A percentile compares a stretch with the other conserved stretches of the same genome.
Conservation (phyloP, 1,140 invertebrate species). For the Propsilocerus akamusi region DNA sequence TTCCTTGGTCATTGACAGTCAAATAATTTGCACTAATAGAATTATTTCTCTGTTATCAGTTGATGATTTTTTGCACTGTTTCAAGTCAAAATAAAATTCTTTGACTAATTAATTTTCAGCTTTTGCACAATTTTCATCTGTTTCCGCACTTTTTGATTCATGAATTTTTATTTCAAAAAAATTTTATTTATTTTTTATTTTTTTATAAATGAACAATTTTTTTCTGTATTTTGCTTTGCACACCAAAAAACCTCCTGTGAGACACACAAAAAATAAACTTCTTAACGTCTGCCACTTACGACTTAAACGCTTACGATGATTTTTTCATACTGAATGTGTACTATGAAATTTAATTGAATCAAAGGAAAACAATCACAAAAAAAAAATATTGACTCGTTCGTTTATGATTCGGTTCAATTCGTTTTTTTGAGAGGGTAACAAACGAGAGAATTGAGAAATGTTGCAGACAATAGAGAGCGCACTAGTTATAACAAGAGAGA, state of each 20-base stretch:
- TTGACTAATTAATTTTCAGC: too few relatives aligned
- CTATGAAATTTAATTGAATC: constrained; percentile 4
- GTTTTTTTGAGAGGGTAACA: neutral
- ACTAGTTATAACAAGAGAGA: too few relatives aligned
- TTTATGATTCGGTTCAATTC: constrained; percentile 3
- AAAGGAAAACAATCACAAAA: constrained; percentile 4
- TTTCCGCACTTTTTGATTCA: too few relatives aligned
- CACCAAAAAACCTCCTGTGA: neutral
- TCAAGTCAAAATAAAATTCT: too few relatives aligned
- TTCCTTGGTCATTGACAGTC: too few relatives aligned
- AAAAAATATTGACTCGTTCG: constrained; percentile 4
- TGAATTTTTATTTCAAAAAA: too few relatives aligned
- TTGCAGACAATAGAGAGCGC: too few relatives aligned
- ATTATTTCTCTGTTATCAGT: too few relatives aligned
- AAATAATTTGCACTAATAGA: too few relatives aligned
- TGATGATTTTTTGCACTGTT: too few relatives aligned
- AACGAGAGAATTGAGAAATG: too few relatives aligned
- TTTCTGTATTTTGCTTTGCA: neutral
- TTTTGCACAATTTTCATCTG: too few relatives aligned
- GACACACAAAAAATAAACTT: neutral
- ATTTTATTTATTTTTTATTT: neutral
- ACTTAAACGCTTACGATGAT: constrained; percentile 2
- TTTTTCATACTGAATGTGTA: constrained; percentile 4
- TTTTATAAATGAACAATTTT: neutral
- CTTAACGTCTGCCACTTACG: neutral